These are phyloP conservation scores for Pissodes strobi DNA, from an alignment of 1,140 invertebrate species.

Conservation along the genomic window DNA sequence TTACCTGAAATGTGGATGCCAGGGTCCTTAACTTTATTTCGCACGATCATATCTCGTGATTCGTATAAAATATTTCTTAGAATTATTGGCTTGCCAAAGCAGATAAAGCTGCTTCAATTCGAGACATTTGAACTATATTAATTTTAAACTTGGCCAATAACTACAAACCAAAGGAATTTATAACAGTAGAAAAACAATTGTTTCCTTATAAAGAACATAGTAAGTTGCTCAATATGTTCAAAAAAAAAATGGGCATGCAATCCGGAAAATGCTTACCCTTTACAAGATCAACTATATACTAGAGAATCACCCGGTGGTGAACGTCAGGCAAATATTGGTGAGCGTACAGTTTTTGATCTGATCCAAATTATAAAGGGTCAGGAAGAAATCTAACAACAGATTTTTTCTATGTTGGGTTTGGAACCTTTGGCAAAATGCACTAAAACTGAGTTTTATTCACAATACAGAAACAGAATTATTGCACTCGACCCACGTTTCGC, in stretches of 20 bases:
- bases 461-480: too few relatives aligned
- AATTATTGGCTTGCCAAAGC: conserved; percentile 43
- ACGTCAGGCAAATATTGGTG: background rate
- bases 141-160: conserved; percentile 36
- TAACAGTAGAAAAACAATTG: conserved; percentile 42
- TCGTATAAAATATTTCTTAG: too few relatives aligned
- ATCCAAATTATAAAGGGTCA: too few relatives aligned
- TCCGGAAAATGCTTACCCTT: conserved; percentile 38
- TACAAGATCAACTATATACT: conserved; percentile 36
- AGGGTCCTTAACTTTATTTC: too few relatives aligned
- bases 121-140: conserved; percentile 45
- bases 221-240: conserved; percentile 49
- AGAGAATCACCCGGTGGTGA: background rate
- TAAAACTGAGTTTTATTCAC: too few relatives aligned
- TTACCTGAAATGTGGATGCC: too few relatives aligned
- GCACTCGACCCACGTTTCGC: too few relatives aligned
- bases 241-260: conserved; percentile 54
- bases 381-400: too few relatives aligned
- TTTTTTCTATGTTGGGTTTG: too few relatives aligned
- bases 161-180: conserved; percentile 32
- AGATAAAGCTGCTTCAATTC: conserved; percentile 50
- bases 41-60: too few relatives aligned
- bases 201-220: conserved; percentile 52
- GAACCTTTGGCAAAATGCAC: too few relatives aligned
- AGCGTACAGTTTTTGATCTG: background rate